A percentile compares a stretch with the other conserved stretches of the same genome.
These are phyloP conservation scores for Gobiocypris rarus DNA, from an alignment of 2,113 vertebrate species.

Conservation along the genomic window DNA sequence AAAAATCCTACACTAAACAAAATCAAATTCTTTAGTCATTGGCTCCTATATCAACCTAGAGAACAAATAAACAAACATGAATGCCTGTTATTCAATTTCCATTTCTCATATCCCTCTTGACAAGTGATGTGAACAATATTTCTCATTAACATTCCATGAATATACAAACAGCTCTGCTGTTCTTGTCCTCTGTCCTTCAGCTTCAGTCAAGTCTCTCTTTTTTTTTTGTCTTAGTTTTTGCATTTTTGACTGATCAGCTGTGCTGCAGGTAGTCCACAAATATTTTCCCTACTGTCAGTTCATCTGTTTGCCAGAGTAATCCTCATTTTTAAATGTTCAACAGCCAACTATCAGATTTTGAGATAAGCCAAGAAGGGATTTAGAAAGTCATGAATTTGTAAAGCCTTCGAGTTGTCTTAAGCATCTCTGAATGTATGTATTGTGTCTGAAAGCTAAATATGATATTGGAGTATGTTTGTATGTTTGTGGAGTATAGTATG, in stretches of 20 bases:
- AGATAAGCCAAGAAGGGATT: not conserved
- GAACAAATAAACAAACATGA: not conserved
- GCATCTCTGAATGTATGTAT: not conserved
- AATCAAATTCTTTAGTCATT: not conserved
- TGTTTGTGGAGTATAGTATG: too few relatives aligned
- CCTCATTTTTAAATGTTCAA: not conserved
- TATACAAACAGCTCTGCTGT: not conserved
- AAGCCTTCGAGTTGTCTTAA: not conserved
- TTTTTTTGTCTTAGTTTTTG: not conserved
- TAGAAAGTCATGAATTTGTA: not conserved
- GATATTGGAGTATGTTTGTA: not conserved
- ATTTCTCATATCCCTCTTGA: not conserved
- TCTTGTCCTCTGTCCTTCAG: conserved; percentile 13
- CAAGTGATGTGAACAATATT: conserved; percentile 25
- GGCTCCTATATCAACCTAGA: not conserved
- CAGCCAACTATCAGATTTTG: not conserved
- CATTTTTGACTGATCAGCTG: not conserved
- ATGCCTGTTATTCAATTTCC: not conserved
- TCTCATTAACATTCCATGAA: conserved; percentile 24
- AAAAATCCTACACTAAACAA: not conserved
- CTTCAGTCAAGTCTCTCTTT: not conserved
- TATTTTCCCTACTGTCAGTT: not conserved
- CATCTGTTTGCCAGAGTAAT: not conserved
- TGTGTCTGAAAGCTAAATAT: not conserved
- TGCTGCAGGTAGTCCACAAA: not conserved